These are phyloP conservation scores for Erynnis tages DNA, from an alignment of 2,888 invertebrate species.

Conservation along the genomic window DNA sequence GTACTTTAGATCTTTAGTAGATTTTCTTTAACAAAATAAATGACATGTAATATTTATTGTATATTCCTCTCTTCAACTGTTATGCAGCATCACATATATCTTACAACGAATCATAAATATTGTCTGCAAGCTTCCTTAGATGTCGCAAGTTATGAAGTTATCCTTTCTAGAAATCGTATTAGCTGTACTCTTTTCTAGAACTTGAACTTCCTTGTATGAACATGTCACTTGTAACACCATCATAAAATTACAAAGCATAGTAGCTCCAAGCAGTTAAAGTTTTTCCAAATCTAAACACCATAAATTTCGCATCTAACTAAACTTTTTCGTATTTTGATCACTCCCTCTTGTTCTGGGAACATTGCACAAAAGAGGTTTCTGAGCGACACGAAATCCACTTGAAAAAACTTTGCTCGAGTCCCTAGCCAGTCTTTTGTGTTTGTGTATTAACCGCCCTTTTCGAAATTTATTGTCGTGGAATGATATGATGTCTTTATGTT, in stretches of 20 bases:
- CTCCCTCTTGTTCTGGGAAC: slow-evolving; percentile 72
- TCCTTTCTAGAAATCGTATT: neutral
- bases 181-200: neutral
- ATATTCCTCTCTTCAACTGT: slow-evolving; percentile 2
- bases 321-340: slow-evolving; percentile 68
- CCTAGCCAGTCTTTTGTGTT: slow-evolving; percentile 67
- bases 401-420: slow-evolving; percentile 60
- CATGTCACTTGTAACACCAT: slow-evolving; percentile 1
- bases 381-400: slow-evolving; percentile 49
- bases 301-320: slow-evolving; percentile 36
- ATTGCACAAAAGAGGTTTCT: slow-evolving; percentile 57
- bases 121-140: slow-evolving; percentile 10
- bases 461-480: slow-evolving; percentile 75
- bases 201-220: neutral
- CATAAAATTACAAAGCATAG: neutral
- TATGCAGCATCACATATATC: slow-evolving; percentile 6
- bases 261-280: slow-evolving; percentile 12
- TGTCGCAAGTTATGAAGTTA: slow-evolving; percentile 3
- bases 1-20: too few species aligned
- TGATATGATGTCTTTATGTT: slow-evolving; percentile 80
- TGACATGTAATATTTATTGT: too few species aligned
- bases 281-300: slow-evolving; percentile 27
- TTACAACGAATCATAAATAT: slow-evolving; percentile 9
- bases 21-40: too few species aligned
- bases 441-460: slow-evolving; percentile 70